phyloP scores from a whole-genome alignment of 2,888 invertebrate species.

The Drosophila anomelani region DNA sequence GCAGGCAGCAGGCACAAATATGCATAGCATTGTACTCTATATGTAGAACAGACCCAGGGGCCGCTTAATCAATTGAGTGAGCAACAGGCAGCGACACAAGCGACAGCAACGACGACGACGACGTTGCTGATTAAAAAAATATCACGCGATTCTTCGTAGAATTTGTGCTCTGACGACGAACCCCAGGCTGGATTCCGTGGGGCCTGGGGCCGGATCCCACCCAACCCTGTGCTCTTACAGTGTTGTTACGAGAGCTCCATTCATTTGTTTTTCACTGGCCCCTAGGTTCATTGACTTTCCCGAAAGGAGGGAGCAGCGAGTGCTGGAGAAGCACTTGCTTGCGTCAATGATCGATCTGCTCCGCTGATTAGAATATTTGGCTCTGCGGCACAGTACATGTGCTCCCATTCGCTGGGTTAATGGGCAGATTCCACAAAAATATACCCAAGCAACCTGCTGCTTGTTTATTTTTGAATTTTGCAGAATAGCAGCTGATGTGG shows the following conservation, averaged over 20 bases:
- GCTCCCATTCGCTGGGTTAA: slow-evolving; percentile 40
- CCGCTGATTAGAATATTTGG: slow-evolving; percentile 31
- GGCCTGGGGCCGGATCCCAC: slow-evolving; percentile 12
- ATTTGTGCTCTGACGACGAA: slow-evolving; percentile 64
- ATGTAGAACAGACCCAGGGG: slow-evolving; percentile 41
- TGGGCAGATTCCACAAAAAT: slow-evolving; percentile 30
- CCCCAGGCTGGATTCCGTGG: slow-evolving; percentile 21
- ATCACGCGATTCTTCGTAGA: slow-evolving; percentile 79
- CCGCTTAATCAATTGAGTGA: slow-evolving; percentile 75
- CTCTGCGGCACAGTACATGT: slow-evolving; percentile 12
- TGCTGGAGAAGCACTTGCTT: slow-evolving; percentile 10
- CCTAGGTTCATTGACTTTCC: slow-evolving; percentile 66
- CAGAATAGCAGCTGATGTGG: slow-evolving; percentile 31
- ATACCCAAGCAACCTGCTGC: background rate
- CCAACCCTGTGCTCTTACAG: slow-evolving; percentile 33
- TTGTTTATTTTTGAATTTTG: slow-evolving; percentile 33
- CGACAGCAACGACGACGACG: slow-evolving; percentile 46
- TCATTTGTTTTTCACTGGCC: slow-evolving; percentile 32
- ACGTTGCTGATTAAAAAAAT: slow-evolving; percentile 74
- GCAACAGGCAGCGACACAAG: slow-evolving; percentile 26
- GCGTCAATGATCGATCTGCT: slow-evolving; percentile 64
- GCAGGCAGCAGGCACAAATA: slow-evolving; percentile 8
- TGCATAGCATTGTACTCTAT: slow-evolving; percentile 37
- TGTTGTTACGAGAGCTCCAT: slow-evolving; percentile 39
- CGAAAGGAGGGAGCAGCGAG: slow-evolving; percentile 14